A percentile compares a stretch with the other conserved stretches of the same genome.
These are phyloP conservation scores for Cephus rjabovi DNA, from an alignment of 2,888 invertebrate species.

Conservation along the genomic window DNA sequence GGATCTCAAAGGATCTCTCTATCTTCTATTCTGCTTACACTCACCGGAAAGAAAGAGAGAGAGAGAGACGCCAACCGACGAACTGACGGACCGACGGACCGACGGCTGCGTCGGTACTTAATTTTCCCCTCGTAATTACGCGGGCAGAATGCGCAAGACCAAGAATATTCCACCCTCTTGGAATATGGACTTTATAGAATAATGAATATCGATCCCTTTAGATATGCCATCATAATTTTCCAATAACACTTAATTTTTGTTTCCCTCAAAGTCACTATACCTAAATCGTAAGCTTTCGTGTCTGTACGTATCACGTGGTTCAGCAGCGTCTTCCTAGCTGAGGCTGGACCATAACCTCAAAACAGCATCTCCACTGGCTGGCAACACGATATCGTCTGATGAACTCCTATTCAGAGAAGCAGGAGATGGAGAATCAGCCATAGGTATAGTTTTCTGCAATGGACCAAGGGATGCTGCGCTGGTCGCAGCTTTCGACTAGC, in stretches of 20 bases:
- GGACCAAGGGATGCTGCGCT: background rate
- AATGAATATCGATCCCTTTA: background rate
- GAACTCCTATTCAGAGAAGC: slow-evolving; percentile 47
- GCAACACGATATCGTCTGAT: slow-evolving; percentile 35
- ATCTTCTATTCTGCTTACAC: background rate
- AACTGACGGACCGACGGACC: slow-evolving; percentile 55
- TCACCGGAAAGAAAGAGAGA: background rate
- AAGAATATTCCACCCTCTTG: slow-evolving; percentile 24
- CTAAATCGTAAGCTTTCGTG: background rate
- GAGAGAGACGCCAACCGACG: slow-evolving; percentile 10
- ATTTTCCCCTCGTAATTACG: slow-evolving; percentile 68
- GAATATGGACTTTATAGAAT: background rate
- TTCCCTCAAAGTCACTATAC: background rate
- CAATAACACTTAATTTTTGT: background rate
- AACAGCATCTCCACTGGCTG: background rate
- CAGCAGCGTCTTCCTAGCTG: background rate
- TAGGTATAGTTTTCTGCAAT: background rate
- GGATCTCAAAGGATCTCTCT: slow-evolving; percentile 15
- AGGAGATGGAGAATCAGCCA: slow-evolving; percentile 3
- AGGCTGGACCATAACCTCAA: background rate
- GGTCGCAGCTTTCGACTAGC: background rate
- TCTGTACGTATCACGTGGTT: background rate
- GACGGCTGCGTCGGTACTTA: slow-evolving; percentile 67
- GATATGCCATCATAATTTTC: background rate
- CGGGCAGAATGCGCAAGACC: slow-evolving; percentile 49